A percentile compares a stretch with the other conserved stretches of the same genome.
phyloP scores from a whole-genome alignment of 35 echinoderm and acorn worm genomes.

The Ophioderma brevispina region DNA sequence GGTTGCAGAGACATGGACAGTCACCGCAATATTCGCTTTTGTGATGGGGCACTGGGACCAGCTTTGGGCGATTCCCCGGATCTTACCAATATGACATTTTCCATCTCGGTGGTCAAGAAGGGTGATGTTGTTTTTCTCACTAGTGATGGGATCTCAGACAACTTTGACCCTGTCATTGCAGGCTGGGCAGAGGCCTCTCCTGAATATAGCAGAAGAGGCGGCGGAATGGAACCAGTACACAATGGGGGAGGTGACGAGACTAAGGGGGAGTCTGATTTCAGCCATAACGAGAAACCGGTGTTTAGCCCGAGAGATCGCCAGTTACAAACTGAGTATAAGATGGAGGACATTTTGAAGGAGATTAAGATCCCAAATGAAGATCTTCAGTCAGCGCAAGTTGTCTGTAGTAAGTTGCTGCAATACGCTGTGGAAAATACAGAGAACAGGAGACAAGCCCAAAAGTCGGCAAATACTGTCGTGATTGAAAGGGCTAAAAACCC shows the following conservation, averaged over 20 bases:
- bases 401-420: slow-evolving; percentile 37
- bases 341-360: background rate
- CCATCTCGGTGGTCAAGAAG: slow-evolving; percentile 28
- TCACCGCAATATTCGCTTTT: slow-evolving; percentile 44
- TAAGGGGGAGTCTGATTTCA: background rate
- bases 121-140: slow-evolving; percentile 52
- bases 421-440: slow-evolving; percentile 28
- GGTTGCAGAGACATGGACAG: slow-evolving; percentile 21
- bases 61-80: slow-evolving; percentile 41
- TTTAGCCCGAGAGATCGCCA: slow-evolving; percentile 19
- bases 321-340: background rate
- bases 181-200: background rate
- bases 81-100: slow-evolving; percentile 53
- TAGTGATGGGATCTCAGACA: slow-evolving; percentile 53
- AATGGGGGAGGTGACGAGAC: background rate
- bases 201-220: slow-evolving; percentile 10
- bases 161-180: slow-evolving; percentile 60
- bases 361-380: slow-evolving; percentile 3
- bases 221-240: background rate
- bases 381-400: background rate
- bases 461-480: background rate
- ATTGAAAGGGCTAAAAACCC: background rate
- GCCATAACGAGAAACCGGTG: background rate
- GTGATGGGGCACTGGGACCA: slow-evolving; percentile 54
- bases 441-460: background rate